A percentile compares a stretch with the other conserved stretches of the same genome.
Evolutionary conservation across 2,113 vertebrate genomes (phyloP).

Genomic region (Platysternon megacephalum): DNA sequence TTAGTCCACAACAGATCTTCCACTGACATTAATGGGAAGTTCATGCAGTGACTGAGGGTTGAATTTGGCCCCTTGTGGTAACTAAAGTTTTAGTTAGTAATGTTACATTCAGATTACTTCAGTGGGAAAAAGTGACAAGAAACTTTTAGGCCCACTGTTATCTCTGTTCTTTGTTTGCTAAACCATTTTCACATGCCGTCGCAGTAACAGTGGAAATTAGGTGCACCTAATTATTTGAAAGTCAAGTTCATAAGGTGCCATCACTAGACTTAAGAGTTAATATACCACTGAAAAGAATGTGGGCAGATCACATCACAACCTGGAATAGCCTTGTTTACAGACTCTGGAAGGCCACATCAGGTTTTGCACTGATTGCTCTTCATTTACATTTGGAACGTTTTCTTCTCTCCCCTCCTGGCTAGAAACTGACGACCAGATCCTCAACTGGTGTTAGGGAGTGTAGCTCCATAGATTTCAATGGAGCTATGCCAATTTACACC

Average conservation of each 20-base stretch:
- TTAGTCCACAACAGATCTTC: background rate
- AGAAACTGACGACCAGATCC: background rate
- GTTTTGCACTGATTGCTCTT: background rate
- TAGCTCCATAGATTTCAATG: background rate
- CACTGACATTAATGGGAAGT: accelerated
- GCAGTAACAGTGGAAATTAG: background rate
- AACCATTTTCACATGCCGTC: background rate
- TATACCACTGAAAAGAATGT: too few relatives aligned
- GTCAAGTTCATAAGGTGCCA: background rate
- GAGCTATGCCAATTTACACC: background rate
- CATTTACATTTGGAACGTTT: background rate
- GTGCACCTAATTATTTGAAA: background rate
- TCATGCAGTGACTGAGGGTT: accelerated
- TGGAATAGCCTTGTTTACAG: too few relatives aligned
- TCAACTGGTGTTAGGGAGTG: background rate
- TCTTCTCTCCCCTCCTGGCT: background rate
- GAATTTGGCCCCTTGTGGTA: background rate
- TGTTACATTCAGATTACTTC: background rate
- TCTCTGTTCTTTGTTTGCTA: background rate
- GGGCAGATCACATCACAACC: too few relatives aligned
- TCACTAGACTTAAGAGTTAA: background rate
- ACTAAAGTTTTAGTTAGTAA: background rate
- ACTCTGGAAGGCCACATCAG: background rate
- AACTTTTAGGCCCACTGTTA: background rate
- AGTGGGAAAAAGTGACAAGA: background rate